Conservation (phyloP, 1,140 invertebrate genomes). For the Colletes gigas region DNA sequence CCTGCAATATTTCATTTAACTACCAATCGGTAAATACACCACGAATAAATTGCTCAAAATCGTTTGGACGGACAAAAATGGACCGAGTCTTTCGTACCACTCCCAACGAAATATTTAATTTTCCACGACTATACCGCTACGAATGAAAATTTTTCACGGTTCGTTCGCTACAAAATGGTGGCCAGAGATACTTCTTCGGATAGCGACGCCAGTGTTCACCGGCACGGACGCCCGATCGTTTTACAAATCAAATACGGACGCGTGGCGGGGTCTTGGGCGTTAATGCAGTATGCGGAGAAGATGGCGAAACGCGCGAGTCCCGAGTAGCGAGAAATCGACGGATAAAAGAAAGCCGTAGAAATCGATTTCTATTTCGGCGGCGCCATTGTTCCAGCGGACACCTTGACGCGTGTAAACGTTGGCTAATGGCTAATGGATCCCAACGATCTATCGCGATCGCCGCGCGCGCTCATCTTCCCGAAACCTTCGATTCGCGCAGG, state of each 20-base stretch:
- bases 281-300: constrained; percentile 45
- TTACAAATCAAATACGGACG: constrained; percentile 52
- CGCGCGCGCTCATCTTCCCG: constrained; percentile 1
- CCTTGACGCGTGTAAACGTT: constrained; percentile 65
- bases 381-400: constrained; percentile 66
- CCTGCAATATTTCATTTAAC: too few species aligned
- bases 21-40: too few species aligned
- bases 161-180: not conserved
- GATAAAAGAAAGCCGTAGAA: constrained; percentile 59
- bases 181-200: not conserved
- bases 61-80: too few species aligned
- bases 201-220: constrained; percentile 30
- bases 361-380: constrained; percentile 63
- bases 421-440: constrained; percentile 73
- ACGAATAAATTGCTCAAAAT: too few species aligned
- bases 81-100: too few species aligned
- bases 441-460: constrained; percentile 44
- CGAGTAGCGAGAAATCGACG: constrained; percentile 24
- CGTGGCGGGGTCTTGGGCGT: not conserved
- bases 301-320: constrained; percentile 9
- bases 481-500: constrained; percentile 28
- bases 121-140: not conserved
- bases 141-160: not conserved
- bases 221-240: constrained; percentile 43
- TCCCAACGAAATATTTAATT: not conserved